A percentile compares a stretch with the other conserved stretches of the same genome.
Conservation (phyloP, 2,888 invertebrate genomes). For the Drosophila engyochracea region DNA sequence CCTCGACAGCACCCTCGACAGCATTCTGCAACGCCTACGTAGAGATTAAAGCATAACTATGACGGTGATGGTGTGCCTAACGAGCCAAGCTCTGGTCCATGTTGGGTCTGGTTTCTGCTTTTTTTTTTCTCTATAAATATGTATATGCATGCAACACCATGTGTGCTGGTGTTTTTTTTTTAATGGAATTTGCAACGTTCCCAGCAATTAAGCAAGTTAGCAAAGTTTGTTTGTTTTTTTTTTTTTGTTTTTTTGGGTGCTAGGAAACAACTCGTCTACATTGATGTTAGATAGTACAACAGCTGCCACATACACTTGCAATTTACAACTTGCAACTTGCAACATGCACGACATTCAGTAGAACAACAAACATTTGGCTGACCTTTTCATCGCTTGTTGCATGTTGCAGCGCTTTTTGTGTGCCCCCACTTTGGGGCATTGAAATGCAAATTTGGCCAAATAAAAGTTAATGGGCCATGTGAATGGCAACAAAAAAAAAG, state of each 20-base stretch:
- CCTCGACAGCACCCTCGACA: conserved; percentile 62
- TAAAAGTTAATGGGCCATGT: conserved; percentile 81
- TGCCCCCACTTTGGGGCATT: conserved; percentile 74
- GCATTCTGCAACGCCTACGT: conserved; percentile 65
- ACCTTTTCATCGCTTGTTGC: conserved; percentile 75
- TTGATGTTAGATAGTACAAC: conserved; percentile 60
- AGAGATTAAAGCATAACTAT: conserved; percentile 32
- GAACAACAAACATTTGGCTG: conserved; percentile 79
- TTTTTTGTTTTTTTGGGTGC: conserved; percentile 55
- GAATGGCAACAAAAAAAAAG: conserved; percentile 67
- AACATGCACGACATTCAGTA: conserved; percentile 68
- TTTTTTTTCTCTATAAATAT: conserved; percentile 45
- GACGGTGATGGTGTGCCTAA: conserved; percentile 41
- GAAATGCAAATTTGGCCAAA: conserved; percentile 80
- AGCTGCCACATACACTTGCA: conserved; percentile 54
- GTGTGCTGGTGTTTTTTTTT: conserved; percentile 21
- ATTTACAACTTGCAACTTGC: conserved; percentile 65
- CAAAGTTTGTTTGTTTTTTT: conserved; percentile 60
- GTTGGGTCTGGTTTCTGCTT: conserved; percentile 24
- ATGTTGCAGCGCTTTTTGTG: conserved; percentile 44
- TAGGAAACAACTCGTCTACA: conserved; percentile 67
- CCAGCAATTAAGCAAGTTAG: conserved; percentile 78
- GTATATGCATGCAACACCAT: conserved; percentile 17
- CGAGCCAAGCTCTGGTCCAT: conserved; percentile 34
- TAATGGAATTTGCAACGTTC: conserved; percentile 76